Evolutionary conservation across 2,797 vertebrate genomes (phyloP).

Genomic region (Brachyrhaphis roseni): DNA sequence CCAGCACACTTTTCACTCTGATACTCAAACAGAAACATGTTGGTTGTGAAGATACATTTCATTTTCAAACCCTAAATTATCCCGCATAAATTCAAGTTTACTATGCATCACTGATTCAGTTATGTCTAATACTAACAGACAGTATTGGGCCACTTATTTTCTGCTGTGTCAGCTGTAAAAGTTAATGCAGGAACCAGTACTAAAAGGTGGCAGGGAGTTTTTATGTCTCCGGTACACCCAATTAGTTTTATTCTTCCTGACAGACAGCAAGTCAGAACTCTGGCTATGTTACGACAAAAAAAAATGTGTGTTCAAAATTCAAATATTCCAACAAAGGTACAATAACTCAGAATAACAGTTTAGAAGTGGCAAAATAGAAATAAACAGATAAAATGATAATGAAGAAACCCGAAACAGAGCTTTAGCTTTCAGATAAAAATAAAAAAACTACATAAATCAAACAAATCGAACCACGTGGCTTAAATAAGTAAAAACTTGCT

Average conservation of each 20-base stretch:
- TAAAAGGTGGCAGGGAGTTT: constrained; percentile 18
- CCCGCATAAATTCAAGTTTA: neutral
- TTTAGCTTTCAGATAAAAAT: constrained; percentile 31
- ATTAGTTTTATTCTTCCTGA: constrained; percentile 12
- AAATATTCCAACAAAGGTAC: neutral
- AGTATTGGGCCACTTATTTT: neutral
- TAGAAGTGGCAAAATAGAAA: neutral
- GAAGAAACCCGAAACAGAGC: neutral
- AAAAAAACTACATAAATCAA: constrained; percentile 33
- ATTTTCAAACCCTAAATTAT: constrained; percentile 2
- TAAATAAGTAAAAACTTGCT: constrained; percentile 50
- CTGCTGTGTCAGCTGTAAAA: constrained; percentile 10
- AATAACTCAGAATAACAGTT: neutral
- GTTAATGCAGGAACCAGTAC: neutral
- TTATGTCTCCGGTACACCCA: constrained; percentile 10
- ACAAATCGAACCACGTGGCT: constrained; percentile 36
- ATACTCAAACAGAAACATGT: constrained; percentile 19
- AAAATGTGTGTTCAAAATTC: neutral
- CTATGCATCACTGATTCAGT: neutral
- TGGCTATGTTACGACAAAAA: neutral
- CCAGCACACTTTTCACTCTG: constrained; percentile 17
- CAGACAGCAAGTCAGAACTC: constrained; percentile 5
- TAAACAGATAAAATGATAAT: constrained; percentile 14
- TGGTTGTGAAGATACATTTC: neutral
- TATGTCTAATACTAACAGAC: constrained; percentile 18